Evolutionary conservation across 23 tunicate species (phyloP).

Genomic region (Botrylloides violaceus): DNA sequence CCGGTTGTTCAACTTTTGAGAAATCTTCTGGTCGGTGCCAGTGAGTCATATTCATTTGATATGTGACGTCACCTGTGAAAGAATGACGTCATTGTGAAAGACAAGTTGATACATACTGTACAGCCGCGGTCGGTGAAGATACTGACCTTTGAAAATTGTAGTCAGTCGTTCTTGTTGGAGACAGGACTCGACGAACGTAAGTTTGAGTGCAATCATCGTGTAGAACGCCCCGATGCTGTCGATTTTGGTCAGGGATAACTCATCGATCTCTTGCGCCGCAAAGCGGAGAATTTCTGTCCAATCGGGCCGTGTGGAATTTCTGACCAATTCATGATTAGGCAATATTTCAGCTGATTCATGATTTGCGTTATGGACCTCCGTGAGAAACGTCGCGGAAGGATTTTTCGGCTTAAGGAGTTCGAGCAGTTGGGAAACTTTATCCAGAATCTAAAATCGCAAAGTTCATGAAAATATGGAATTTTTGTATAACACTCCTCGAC

Average conservation of each 20-base stretch:
- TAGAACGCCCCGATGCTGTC: constrained; percentile 15
- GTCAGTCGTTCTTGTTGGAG: constrained; percentile 5
- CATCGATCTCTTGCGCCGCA: background rate
- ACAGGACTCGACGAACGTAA: constrained; percentile 30
- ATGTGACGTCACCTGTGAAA: constrained; percentile 35
- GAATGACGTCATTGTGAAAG: too few relatives aligned
- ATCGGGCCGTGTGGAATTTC: background rate
- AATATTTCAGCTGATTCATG: background rate
- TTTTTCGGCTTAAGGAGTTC: background rate
- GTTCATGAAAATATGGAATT: too few relatives aligned
- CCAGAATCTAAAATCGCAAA: constrained; percentile 1
- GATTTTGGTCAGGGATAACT: background rate
- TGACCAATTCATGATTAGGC: background rate
- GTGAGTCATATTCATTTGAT: constrained; percentile 29
- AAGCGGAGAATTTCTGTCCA: background rate
- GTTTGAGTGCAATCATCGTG: constrained; percentile 7
- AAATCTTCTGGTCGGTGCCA: constrained; percentile 43
- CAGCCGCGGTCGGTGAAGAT: too few relatives aligned
- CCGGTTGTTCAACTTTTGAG: background rate
- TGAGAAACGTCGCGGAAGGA: background rate
- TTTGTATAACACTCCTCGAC: too few relatives aligned
- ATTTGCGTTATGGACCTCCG: background rate
- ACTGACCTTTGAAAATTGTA: background rate
- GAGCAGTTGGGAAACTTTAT: background rate
- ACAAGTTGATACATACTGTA: too few relatives aligned